Evolutionary conservation across 2,888 invertebrate genomes (phyloP), one percentile per base, ranked within the genome.

Genomic region (Morpho helenor): DNA sequence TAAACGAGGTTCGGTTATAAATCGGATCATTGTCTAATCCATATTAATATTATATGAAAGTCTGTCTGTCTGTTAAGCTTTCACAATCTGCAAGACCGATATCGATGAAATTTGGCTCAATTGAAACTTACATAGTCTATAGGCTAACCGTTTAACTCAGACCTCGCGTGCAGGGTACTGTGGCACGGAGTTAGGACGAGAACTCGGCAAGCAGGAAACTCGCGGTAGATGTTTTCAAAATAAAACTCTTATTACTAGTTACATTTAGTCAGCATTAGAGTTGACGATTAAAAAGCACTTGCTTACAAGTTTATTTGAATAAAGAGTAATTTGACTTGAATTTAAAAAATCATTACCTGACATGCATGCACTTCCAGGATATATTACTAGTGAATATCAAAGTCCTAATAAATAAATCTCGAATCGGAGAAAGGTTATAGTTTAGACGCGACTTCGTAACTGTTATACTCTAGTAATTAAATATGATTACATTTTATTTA

Each of bases 1-100:
- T 53, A 53, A 64, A 65, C 57, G 57, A 60, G 50, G 57, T 45
- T 55, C 49, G 63, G 63, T 63, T 46, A 42, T 54, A 57, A 57
- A 57, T 9, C 52, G 52, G 9, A 45, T 46, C 40, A 16, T 46
- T 46, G 43, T 43, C 31, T 31, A 31, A 31, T 31, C 31, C 3
- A 3, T 43, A 8, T 2, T 43, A 8, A 43, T n/a, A 43, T 43
- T 9, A 43, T 8, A 23, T 42, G 22, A 41, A 41, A 8, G 43
- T 51, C 22, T 50, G 46, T 42, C 48, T 45, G 42, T 43, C 5
- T 43, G 43, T 43, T 43, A n/a, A 8, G 3, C 3, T 43, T 9
- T 43, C 43, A 9, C 3, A n/a, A 43, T 43, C n/a, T 7, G 3
- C 8, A 7, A 7, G 8, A 43, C 43, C 8, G 2, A 43, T 43